Evolutionary conservation across 2,888 invertebrate genomes (phyloP), one percentile per base, ranked within the genome.

Genomic region (Oegoconia quadripuncta): DNA sequence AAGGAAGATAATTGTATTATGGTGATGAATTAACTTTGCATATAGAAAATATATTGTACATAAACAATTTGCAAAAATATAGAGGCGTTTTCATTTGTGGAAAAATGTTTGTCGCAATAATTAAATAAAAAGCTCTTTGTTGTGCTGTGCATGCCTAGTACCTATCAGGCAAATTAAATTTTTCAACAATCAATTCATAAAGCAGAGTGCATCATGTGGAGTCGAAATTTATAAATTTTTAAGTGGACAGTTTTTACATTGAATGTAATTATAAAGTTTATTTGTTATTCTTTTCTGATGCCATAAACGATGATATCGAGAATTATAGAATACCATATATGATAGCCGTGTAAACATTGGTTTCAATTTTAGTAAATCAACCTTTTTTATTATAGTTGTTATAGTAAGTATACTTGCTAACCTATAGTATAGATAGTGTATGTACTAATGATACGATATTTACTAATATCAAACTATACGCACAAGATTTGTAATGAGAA

Each of bases 121-220:
- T 77, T 67, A 72, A 55, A 66, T 52, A 59, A 64, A 77, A 63
- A 74, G 72, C 70, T 48, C 58, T 66, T 40, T 58, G 61, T 52
- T 52, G 59, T 55, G 48, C n/a, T n/a, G n/a, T n/a, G n/a, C n/a
- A n/a, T n/a, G n/a, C n/a, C n/a, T n/a, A n/a, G n/a, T n/a, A n/a
- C n/a, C n/a, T 30, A 11, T 28, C 34, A 8, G 48, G 46, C 46
- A 50, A 53, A 57, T 52, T 53, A 41, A 52, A 52, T 62, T 67
- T 68, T 70, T 69, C 52, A 55, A 52, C 54, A 61, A 53, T 56
- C 54, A 63, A 57, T 67, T 59, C 48, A 63, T 64, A 55, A 59
- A 62, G 42, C 48, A 50, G 54, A 56, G 55, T 57, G 55, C 48
- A 33, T 14, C 8, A 30, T 18, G 23, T 14, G 36, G n/a, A 22